phyloP scores from a whole-genome alignment of 1,140 invertebrate genomes.

The Lepidotrigona ventralis region DNA sequence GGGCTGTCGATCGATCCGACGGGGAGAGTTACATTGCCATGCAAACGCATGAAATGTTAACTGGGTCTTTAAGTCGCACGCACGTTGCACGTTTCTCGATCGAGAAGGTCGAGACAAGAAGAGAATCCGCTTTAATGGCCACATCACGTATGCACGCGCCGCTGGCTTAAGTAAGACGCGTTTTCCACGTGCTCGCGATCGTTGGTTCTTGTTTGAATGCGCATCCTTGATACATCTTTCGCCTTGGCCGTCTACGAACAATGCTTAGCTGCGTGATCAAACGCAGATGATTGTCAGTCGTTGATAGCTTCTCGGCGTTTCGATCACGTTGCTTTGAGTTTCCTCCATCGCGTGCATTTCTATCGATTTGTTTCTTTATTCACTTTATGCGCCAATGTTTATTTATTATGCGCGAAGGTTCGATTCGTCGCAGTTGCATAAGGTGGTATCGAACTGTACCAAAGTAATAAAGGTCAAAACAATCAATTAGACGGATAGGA shows the following conservation, averaged over 20 bases:
- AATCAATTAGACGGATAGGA: no score
- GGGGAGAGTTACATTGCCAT: conserved; percentile 11
- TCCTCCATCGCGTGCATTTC: not conserved
- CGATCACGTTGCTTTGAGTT: not conserved
- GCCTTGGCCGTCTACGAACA: conserved; percentile 27
- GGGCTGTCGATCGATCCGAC: conserved; percentile 15
- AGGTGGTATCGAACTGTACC: no score
- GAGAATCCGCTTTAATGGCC: conserved; percentile 38
- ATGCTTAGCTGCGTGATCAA: not conserved
- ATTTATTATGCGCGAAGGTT: no score
- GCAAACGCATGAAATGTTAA: conserved; percentile 37
- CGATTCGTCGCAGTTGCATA: no score
- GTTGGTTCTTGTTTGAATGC: conserved; percentile 15
- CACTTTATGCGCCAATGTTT: not conserved
- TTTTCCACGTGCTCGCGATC: conserved; percentile 43
- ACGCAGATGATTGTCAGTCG: not conserved
- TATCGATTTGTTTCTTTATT: not conserved
- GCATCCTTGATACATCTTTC: conserved; percentile 39
- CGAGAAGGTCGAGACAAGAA: conserved; percentile 27
- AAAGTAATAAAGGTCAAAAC: no score
- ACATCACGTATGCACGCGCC: conserved; percentile 32
- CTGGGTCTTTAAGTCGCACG: conserved; percentile 35
- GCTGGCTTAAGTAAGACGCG: conserved; percentile 42
- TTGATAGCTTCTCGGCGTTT: not conserved
- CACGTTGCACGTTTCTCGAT: conserved; percentile 5